Evolutionary conservation across 2,797 vertebrate genomes (phyloP).

Genomic region (Falco peregrinus): DNA sequence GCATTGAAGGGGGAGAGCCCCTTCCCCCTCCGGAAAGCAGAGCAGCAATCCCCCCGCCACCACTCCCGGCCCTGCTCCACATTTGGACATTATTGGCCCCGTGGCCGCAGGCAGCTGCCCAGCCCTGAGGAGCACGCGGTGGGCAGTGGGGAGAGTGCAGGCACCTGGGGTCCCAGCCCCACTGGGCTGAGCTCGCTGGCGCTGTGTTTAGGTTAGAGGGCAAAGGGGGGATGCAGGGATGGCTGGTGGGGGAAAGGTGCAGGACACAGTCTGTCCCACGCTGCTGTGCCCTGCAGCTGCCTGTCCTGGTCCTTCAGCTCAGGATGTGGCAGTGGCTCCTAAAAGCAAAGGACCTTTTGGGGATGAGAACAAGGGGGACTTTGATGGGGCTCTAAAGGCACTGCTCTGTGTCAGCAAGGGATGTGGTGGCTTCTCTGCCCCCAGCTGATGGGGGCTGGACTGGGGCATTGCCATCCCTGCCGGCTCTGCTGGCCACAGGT

Average conservation of each 20-base stretch:
- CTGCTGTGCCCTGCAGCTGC: fast-evolving
- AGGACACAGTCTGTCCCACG: neutral
- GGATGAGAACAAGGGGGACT: neutral
- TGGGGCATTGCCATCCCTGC: neutral
- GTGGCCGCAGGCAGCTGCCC: neutral
- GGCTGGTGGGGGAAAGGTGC: fast-evolving
- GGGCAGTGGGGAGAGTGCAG: fast-evolving
- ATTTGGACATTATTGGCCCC: neutral
- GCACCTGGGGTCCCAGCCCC: neutral
- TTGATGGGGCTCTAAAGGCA: neutral
- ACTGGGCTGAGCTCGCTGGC: neutral
- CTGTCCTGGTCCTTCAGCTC: neutral
- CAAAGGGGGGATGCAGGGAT: neutral
- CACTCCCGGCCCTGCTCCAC: neutral
- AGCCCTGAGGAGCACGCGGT: fast-evolving
- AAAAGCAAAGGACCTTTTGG: neutral
- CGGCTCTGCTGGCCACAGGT: fast-evolving
- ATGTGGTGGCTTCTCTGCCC: neutral
- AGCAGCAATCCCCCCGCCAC: neutral
- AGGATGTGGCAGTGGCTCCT: neutral
- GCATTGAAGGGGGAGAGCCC: slow-evolving; percentile 60
- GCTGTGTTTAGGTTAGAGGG: neutral
- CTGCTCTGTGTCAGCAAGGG: neutral
- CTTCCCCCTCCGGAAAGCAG: slow-evolving; percentile 31
- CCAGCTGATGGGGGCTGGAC: neutral